A percentile compares a stretch with the other conserved stretches of the same genome.
Conservation (phyloP, 1,140 invertebrate species). For the Campoletis sonorensis region DNA sequence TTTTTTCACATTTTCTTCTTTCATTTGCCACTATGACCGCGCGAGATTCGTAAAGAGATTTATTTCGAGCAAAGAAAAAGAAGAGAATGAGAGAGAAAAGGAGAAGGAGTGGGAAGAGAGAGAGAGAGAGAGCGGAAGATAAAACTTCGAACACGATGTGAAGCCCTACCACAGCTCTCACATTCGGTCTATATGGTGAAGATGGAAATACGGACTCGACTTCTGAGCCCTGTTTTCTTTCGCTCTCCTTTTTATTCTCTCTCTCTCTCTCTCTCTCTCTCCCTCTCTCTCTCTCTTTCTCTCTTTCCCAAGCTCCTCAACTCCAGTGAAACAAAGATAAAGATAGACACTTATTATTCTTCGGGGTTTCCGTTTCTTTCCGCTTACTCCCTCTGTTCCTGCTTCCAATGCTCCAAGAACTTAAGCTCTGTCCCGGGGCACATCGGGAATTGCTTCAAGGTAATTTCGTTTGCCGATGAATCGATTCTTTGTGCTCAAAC, state of each 20-base stretch:
- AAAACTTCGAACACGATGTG: not conserved
- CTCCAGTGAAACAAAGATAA: not conserved
- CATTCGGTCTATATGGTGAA: not conserved
- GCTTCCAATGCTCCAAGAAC: constrained; percentile 13
- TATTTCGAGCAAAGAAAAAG: constrained; percentile 14
- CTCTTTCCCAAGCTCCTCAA: not conserved
- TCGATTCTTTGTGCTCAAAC: constrained; percentile 54
- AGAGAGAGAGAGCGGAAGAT: constrained; percentile 36
- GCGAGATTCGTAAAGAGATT: constrained; percentile 35
- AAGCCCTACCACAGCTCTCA: constrained; percentile 17
- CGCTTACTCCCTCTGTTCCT: not conserved
- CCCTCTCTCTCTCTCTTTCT: not conserved
- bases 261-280: not conserved
- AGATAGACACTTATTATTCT: constrained; percentile 38
- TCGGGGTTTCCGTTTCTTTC: constrained; percentile 24
- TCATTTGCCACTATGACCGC: not conserved
- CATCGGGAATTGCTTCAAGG: constrained; percentile 47
- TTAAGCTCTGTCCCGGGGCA: constrained; percentile 5
- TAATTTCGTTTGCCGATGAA: constrained; percentile 56
- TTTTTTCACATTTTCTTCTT: not conserved
- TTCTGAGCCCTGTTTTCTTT: constrained; percentile 1
- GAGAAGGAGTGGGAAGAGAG: constrained; percentile 14
- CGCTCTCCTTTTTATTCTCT: not conserved
- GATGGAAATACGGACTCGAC: constrained; percentile 34
- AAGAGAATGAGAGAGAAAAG: constrained; percentile 4